Evolutionary conservation across 2,797 vertebrate genomes (phyloP), one percentile per base, ranked within the genome.

Genomic region (Alosa sapidissima): DNA sequence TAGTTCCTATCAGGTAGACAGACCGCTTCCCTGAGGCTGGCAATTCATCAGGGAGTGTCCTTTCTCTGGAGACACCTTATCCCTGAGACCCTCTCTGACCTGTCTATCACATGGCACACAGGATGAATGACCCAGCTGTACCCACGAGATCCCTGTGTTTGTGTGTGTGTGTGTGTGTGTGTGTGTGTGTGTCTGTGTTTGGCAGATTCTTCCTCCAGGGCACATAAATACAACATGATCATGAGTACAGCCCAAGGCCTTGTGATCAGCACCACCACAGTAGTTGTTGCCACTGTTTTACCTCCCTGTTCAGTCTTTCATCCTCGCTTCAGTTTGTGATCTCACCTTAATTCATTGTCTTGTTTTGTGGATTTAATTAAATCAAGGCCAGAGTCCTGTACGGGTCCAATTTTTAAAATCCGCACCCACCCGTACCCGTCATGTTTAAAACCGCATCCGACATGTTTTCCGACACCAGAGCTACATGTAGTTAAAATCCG

Each of bases 141-240:
- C 55, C 24, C 58, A n/a, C 6, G 48, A 49, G 4, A 49, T 28
- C 41, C 41, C 49, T 54, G 58, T 62, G 58, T 24, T 5, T 24
- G 28, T 68, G 36, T 78, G 36, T 78, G 41, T 78, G 72, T 78
- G 72, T 75, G 68, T 75, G 36, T 75, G 68, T 72, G 65, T 72
- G 65, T 72, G 72, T 78, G 72, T 78, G 72, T 78, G 36, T 78
- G 36, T 78, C 16, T 78, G 72, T 78, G 72, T 78, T 14, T 78
- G 41, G 41, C n/a, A 55, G 54, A 55, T 19, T 55, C 3, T 72
- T 36, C 11, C 65, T 33, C 9, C 65, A 33, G 65, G 33, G 19
- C 36, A 45, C 14, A 75, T 75, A 3, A 41, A 41, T 41, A 2
- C 41, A 41, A 41, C 2, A 21, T 45, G 36, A 45, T 41, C 16